These are phyloP conservation scores for Phyllostomus discolor DNA, from an alignment of 2,113 vertebrate genomes.

Conservation along the genomic window DNA sequence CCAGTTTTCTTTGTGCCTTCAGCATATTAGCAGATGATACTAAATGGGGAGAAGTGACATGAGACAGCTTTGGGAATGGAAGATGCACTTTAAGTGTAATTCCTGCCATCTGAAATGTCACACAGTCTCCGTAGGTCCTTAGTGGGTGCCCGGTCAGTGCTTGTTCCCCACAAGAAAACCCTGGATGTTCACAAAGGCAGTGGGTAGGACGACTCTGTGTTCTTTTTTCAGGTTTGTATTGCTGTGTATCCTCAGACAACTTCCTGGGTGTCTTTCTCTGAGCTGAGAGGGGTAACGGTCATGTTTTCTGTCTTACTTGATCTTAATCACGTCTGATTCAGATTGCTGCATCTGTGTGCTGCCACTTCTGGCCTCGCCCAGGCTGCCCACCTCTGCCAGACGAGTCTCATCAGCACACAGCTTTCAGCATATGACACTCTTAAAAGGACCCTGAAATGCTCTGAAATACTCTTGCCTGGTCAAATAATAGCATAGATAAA, in stretches of 20 bases:
- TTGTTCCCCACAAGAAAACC: background rate
- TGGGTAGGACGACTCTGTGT: background rate
- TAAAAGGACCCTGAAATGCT: background rate
- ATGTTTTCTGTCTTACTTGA: background rate
- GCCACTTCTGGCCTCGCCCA: background rate
- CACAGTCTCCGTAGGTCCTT: background rate
- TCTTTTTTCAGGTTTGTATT: background rate
- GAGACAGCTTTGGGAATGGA: background rate
- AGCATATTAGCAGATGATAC: background rate
- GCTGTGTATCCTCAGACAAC: background rate
- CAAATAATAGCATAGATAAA: background rate
- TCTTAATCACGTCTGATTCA: background rate
- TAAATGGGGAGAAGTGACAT: background rate
- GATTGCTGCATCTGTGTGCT: background rate
- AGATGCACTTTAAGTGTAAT: background rate
- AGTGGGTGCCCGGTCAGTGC: background rate
- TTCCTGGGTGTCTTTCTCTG: background rate
- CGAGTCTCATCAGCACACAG: background rate
- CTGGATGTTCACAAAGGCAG: background rate
- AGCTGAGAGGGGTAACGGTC: background rate
- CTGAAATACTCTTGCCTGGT: background rate
- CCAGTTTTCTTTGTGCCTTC: background rate
- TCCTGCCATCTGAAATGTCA: rapidly evolving
- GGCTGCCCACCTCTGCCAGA: too few species aligned
- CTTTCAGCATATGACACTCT: background rate